A percentile compares a stretch with the other conserved stretches of the same genome.
Evolutionary conservation across 2,113 vertebrate species (phyloP).

Genomic region (Scomber scombrus): DNA sequence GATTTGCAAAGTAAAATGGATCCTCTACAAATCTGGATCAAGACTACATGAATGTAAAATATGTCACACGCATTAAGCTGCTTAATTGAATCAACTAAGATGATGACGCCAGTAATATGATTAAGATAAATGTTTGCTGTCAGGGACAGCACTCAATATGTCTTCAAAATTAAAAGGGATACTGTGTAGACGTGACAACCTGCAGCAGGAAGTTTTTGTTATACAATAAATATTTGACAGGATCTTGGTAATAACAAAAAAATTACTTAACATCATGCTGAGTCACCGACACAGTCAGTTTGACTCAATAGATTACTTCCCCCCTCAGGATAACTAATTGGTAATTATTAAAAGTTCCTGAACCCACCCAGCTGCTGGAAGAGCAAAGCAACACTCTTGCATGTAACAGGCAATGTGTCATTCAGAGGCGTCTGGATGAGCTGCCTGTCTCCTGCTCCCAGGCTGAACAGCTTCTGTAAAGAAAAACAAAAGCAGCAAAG

Average conservation of each 20-base stretch:
- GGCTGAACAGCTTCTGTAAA: slow-evolving; percentile 94
- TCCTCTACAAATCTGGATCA: slow-evolving; percentile 38
- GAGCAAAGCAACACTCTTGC: slow-evolving; percentile 94
- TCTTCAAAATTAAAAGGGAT: background rate
- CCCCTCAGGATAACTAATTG: slow-evolving; percentile 19
- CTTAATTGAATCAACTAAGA: slow-evolving; percentile 31
- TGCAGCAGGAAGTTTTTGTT: slow-evolving; percentile 7
- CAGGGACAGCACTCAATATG: background rate
- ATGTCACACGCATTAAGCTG: slow-evolving; percentile 44
- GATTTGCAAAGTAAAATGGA: slow-evolving; percentile 44
- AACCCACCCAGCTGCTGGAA: slow-evolving; percentile 97
- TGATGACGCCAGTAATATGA: slow-evolving; percentile 13
- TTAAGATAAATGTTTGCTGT: slow-evolving; percentile 12
- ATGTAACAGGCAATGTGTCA: slow-evolving; percentile 93
- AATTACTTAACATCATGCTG: background rate
- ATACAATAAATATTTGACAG: background rate
- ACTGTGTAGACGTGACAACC: slow-evolving; percentile 24
- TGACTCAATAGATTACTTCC: slow-evolving; percentile 20
- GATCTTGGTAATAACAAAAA: background rate
- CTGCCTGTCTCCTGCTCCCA: slow-evolving; percentile 97
- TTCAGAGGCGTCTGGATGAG: slow-evolving; percentile 97
- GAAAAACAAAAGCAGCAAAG: slow-evolving; percentile 28
- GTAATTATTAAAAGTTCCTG: slow-evolving; percentile 2
- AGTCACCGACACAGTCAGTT: slow-evolving; percentile 10
- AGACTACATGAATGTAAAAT: slow-evolving; percentile 35